phyloP scores from a whole-genome alignment of 1,140 invertebrate species.

The Drosophila trapezifrons region DNA sequence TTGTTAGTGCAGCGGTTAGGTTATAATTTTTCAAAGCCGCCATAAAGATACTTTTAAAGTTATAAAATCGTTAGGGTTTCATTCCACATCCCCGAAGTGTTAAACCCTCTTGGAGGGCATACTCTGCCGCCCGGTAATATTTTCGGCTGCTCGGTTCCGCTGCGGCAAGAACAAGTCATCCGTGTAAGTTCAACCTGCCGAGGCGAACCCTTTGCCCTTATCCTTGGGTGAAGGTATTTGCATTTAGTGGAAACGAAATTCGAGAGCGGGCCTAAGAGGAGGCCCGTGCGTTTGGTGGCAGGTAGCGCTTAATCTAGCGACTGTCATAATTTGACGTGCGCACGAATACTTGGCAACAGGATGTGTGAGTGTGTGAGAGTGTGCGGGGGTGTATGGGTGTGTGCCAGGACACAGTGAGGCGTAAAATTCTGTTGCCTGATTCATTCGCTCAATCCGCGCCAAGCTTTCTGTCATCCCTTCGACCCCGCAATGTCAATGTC shows the following conservation, averaged over 20 bases:
- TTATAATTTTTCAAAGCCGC: not conserved
- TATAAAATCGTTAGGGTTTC: constrained; percentile 4
- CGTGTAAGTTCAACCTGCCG: constrained; percentile 54
- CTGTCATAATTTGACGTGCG: constrained; percentile 73
- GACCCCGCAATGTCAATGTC: constrained; percentile 66
- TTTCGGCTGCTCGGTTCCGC: constrained; percentile 11
- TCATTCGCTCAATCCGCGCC: constrained; percentile 69
- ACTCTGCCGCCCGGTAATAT: constrained; percentile 5
- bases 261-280: constrained; percentile 54
- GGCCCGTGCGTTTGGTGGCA: constrained; percentile 19
- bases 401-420: constrained; percentile 45
- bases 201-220: constrained; percentile 40
- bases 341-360: constrained; percentile 39
- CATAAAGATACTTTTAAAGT: constrained; percentile 8
- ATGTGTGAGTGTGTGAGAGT: constrained; percentile 18
- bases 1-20: not conserved
- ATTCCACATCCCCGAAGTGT: constrained; percentile 2
- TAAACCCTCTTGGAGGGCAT: constrained; percentile 6
- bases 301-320: constrained; percentile 62
- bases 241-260: constrained; percentile 72
- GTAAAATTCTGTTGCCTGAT: constrained; percentile 64
- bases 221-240: constrained; percentile 44
- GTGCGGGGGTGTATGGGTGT: constrained; percentile 5
- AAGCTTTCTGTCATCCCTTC: constrained; percentile 28
- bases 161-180: constrained; percentile 62